Conservation (phyloP, 2,797 vertebrate species). For the Holocentrus rufus region DNA sequence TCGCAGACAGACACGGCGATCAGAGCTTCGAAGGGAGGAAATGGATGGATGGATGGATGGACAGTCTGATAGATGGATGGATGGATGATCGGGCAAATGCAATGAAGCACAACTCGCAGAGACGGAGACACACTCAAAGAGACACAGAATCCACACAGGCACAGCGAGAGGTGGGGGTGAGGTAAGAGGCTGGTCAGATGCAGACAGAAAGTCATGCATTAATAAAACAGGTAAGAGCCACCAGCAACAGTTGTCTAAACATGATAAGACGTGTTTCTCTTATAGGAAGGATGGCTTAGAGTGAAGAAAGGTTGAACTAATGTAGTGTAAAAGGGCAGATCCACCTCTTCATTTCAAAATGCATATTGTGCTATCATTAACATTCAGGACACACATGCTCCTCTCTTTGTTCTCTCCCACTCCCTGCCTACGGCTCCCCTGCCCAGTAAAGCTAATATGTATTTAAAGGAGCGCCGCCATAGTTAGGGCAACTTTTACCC, state of each 20-base stretch:
- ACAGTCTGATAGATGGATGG: not conserved
- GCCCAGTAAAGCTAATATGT: constrained; percentile 44
- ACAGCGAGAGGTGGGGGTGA: not conserved
- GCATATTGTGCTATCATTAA: constrained; percentile 25
- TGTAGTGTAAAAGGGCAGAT: constrained; percentile 23
- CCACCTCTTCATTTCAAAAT: constrained; percentile 46
- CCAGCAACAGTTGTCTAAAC: not conserved
- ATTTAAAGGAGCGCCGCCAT: constrained; percentile 30
- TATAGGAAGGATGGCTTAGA: not conserved
- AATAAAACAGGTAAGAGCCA: not conserved
- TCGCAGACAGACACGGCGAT: constrained; percentile 12
- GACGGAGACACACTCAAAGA: not conserved
- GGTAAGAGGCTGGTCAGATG: no score
- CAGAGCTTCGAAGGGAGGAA: not conserved
- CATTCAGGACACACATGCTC: constrained; percentile 54
- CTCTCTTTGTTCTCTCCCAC: constrained; percentile 44
- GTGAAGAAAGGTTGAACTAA: constrained; percentile 24
- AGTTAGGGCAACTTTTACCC: constrained; percentile 38
- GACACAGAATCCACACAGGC: not conserved
- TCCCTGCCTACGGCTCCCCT: constrained; percentile 38
- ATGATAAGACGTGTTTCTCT: constrained; percentile 6
- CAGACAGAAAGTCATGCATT: not conserved
- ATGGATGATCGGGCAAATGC: not conserved
- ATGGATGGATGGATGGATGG: not conserved
- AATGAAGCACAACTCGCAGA: not conserved